Conservation (phyloP, 2,113 vertebrate species). For the Copsychus sechellarum region DNA sequence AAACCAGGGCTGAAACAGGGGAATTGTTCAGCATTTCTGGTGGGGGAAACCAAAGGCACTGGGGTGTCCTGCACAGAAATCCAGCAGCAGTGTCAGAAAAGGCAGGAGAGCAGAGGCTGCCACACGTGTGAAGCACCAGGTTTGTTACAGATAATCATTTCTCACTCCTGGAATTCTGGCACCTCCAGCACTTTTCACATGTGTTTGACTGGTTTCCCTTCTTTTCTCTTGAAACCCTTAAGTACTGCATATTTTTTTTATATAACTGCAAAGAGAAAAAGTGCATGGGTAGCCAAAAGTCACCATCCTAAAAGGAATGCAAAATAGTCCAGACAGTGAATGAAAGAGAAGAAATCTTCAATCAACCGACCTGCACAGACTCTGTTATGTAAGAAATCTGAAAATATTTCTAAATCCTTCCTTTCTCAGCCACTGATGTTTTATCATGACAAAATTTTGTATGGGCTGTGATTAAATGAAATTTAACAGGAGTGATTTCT, state of each 20-base stretch:
- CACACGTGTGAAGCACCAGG: rapidly evolving
- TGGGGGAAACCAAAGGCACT: not conserved
- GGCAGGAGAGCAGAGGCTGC: not conserved
- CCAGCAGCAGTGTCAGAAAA: not conserved
- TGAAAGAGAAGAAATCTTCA: not conserved
- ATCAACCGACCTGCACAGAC: not conserved
- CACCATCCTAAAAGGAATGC: not conserved
- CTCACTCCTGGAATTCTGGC: not conserved
- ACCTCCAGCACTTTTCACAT: not conserved
- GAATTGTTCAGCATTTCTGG: not conserved
- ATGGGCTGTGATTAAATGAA: not conserved
- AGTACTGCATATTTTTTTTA: not conserved
- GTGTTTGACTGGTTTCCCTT: not conserved
- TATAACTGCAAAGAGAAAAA: not conserved
- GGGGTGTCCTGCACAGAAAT: not conserved
- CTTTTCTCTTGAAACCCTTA: not conserved
- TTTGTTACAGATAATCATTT: not conserved
- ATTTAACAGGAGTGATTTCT: not conserved
- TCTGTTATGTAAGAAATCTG: not conserved
- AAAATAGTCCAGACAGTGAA: not conserved
- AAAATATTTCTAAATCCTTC: not conserved
- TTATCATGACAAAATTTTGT: not conserved
- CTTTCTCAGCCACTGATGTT: not conserved
- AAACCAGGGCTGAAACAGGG: not conserved
- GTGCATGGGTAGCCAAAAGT: not conserved